Evolutionary conservation across 2,888 invertebrate species (phyloP), one percentile per base, ranked within the genome.

Genomic region (Toxonevra muliebris): DNA sequence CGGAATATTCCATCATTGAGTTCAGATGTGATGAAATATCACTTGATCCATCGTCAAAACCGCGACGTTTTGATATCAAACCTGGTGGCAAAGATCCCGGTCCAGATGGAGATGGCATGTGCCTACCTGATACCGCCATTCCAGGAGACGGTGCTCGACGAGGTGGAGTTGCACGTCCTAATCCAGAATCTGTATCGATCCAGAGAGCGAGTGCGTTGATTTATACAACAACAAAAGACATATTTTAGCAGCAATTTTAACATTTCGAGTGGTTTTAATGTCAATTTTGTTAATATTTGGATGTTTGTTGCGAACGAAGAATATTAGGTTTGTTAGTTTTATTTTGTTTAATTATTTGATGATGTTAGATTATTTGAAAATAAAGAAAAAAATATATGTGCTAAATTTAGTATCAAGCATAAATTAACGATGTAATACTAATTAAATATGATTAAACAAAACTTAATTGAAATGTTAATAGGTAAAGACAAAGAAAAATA

Each of bases 1-100:
- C 93, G 80, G 91, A 92, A 86, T 93, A 93, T 85, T 93, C 93
- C 92, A 93, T 92, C 89, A 93, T 93, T 80, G 93, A 94, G 86
- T 72, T 73, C 12, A 91, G 92, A 79, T 92, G 91, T 72, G 92
- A 92, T 79, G 93, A 93, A 80, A 93, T 93, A 87, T 95, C 94
- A 85, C 94, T 94, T 80, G 92, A 90, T 74, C 91, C 91, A 82
- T 92, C 92, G 82, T 92, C 92, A 80, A 90, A 91, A 76, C 89
- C 88, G 77, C 88, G 87, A 75, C 86, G 84, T 87, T 90, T 93
- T 81, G 91, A 91, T 90, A 90, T 92, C 84, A 89, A 89, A 83
- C 91, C 93, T 76, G 92, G 93, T 78, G 90, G 91, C 76, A 93
- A 86, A 65, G 92, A 92, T 67, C 93, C 93, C 69, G 94, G 95